Evolutionary conservation across 2,113 vertebrate species (phyloP).

Genomic region (Elanus axillaris): DNA sequence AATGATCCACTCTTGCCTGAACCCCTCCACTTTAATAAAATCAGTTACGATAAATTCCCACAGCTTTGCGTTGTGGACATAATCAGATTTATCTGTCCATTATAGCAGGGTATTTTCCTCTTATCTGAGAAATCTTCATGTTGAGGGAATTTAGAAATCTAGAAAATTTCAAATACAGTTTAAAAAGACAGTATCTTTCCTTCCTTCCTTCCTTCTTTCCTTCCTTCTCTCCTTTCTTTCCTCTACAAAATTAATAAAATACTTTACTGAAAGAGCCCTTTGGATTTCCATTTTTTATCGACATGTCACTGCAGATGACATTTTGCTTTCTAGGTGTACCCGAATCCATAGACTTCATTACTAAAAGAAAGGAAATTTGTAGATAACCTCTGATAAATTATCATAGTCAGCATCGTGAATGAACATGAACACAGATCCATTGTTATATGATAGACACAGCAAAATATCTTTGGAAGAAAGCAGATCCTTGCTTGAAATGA

Average conservation of each 20-base stretch:
- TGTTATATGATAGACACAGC: background rate
- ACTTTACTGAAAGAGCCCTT: background rate
- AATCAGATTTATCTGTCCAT: background rate
- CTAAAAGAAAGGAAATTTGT: background rate
- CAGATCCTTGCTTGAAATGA: background rate
- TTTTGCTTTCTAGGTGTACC: background rate
- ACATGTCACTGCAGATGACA: background rate
- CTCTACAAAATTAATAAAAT: background rate
- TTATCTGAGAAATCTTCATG: background rate
- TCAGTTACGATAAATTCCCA: background rate
- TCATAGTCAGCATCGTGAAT: background rate
- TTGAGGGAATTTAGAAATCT: background rate
- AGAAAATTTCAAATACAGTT: background rate
- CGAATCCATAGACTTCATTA: background rate
- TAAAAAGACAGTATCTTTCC: background rate
- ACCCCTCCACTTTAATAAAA: background rate
- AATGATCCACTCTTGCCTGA: background rate
- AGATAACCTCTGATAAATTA: background rate
- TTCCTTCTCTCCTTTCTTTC: background rate
- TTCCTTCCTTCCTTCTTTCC: background rate
- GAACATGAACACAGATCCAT: background rate
- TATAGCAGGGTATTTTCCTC: background rate
- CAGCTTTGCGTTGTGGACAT: background rate
- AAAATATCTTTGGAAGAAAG: constrained; percentile 7
- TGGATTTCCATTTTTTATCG: background rate